phyloP scores from a whole-genome alignment of 1,140 invertebrate species.

The Maconellicoccus hirsutus region DNA sequence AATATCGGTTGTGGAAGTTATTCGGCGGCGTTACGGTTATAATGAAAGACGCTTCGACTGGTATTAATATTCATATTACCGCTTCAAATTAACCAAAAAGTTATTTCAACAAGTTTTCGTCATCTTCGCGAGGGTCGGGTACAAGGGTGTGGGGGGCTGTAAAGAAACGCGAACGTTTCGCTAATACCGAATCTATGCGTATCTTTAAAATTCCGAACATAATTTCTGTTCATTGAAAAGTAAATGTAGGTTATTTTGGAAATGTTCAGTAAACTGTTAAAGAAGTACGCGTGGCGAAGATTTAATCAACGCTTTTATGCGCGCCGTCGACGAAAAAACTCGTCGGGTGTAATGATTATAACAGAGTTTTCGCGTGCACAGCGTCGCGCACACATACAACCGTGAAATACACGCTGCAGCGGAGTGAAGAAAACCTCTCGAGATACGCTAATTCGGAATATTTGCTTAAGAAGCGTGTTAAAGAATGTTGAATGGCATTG shows the following conservation, averaged over 20 bases:
- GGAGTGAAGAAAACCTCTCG: too few species aligned
- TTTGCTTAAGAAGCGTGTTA: too few species aligned
- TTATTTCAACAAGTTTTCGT: constrained; percentile 10
- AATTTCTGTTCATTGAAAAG: background rate
- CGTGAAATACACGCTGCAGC: too few species aligned
- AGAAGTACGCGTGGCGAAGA: background rate
- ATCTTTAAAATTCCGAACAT: constrained; percentile 3
- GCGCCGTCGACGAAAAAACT: background rate
- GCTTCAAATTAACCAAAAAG: constrained; percentile 5
- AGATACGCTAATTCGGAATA: too few species aligned
- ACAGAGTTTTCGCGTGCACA: too few species aligned
- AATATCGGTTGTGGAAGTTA: background rate
- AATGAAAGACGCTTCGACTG: background rate
- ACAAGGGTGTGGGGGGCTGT: too few species aligned
- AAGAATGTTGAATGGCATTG: too few species aligned
- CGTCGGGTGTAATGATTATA: too few species aligned
- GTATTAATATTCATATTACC: constrained; percentile 3
- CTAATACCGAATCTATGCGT: background rate
- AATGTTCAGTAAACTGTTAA: background rate
- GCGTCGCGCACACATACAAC: too few species aligned
- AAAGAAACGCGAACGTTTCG: background rate
- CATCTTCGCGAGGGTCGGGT: too few species aligned
- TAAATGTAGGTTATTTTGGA: constrained; percentile 3
- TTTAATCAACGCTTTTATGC: constrained; percentile 9
- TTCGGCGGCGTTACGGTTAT: background rate